A percentile compares a stretch with the other conserved stretches of the same genome.
Evolutionary conservation across 2,113 vertebrate genomes (phyloP).

Genomic region (Eclectus roratus): DNA sequence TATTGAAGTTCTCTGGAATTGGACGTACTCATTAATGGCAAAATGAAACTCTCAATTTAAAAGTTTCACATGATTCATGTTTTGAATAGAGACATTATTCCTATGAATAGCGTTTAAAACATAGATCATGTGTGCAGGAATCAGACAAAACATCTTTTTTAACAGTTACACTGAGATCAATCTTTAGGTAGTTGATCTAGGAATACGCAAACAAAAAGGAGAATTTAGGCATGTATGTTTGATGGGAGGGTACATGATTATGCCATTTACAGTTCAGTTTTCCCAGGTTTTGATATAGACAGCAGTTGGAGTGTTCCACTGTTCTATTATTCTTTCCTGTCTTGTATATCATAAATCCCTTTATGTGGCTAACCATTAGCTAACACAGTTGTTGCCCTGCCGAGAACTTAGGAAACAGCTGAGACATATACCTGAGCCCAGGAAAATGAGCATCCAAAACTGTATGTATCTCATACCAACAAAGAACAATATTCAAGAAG

Average conservation of each 20-base stretch:
- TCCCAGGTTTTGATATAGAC: neutral
- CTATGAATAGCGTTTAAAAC: neutral
- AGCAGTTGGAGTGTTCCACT: neutral
- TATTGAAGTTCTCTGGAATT: constrained; percentile 9
- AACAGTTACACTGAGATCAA: neutral
- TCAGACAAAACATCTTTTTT: neutral
- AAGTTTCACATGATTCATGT: neutral
- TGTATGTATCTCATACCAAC: neutral
- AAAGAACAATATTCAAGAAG: neutral
- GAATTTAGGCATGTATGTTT: neutral
- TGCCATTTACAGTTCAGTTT: neutral
- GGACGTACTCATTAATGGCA: neutral
- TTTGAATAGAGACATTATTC: neutral
- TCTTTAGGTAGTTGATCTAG: neutral
- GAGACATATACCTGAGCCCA: neutral
- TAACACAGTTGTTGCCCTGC: neutral
- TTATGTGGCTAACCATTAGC: neutral
- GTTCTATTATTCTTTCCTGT: neutral
- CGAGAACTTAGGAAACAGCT: neutral
- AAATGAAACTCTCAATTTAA: neutral
- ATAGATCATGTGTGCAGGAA: neutral
- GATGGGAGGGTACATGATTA: neutral
- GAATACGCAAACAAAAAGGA: neutral
- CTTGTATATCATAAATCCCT: neutral
- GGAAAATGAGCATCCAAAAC: neutral